Evolutionary conservation across 1,140 invertebrate species (phyloP).

Genomic region (Trachelipus rathkii): DNA sequence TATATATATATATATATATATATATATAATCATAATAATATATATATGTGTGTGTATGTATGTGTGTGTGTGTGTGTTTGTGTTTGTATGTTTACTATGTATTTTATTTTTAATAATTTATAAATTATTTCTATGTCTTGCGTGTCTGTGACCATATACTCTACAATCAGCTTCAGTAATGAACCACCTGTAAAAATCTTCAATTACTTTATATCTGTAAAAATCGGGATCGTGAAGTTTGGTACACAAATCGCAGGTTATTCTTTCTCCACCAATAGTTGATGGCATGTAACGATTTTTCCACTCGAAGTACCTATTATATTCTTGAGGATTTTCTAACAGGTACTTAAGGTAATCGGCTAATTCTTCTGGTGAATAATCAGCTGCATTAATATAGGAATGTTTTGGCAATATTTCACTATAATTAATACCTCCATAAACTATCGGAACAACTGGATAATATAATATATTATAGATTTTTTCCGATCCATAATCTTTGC

Average conservation of each 20-base stretch:
- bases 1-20: too few relatives aligned
- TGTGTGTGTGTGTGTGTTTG: too few relatives aligned
- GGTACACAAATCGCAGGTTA: constrained; percentile 44
- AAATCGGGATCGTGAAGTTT: constrained; percentile 32
- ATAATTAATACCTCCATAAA: constrained; percentile 32
- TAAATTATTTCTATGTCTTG: too few relatives aligned
- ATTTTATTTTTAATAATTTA: too few relatives aligned
- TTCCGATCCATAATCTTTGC: constrained; percentile 54
- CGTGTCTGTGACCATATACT: too few relatives aligned
- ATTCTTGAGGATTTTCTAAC: constrained; percentile 46
- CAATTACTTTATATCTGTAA: constrained; percentile 11
- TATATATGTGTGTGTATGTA: too few relatives aligned
- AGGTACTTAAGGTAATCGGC: constrained; percentile 46
- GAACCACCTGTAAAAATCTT: constrained; percentile 32
- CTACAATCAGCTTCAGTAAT: too few relatives aligned
- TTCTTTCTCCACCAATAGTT: constrained; percentile 44
- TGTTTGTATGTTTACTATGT: too few relatives aligned
- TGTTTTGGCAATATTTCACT: constrained; percentile 21
- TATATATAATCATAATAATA: too few relatives aligned
- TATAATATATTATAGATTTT: constrained; percentile 49
- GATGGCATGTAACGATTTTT: constrained; percentile 46
- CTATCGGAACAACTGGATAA: constrained; percentile 40
- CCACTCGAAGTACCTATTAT: constrained; percentile 32
- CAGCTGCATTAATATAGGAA: constrained; percentile 32
- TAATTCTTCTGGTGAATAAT: constrained; percentile 31